Evolutionary conservation across 2,888 invertebrate species (phyloP).

Genomic region (Diloba caeruleocephala): DNA sequence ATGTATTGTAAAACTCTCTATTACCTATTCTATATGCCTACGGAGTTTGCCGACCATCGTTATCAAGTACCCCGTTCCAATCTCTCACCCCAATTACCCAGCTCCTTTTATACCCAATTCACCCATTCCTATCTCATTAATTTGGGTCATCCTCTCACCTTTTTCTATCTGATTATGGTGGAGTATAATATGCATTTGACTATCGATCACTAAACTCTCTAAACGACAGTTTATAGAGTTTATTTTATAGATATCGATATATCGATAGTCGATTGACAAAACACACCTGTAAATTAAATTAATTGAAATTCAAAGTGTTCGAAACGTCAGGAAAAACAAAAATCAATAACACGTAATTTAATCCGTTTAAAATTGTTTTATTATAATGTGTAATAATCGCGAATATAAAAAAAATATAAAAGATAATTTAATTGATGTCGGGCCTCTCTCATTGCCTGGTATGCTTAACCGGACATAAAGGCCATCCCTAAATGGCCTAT

Average conservation of each 20-base stretch:
- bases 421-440: no score
- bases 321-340: no score
- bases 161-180: slow-evolving; percentile 55
- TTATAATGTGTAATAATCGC: no score
- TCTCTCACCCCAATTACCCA: slow-evolving; percentile 55
- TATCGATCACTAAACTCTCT: slow-evolving; percentile 15
- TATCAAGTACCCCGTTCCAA: slow-evolving; percentile 49
- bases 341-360: no score
- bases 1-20: slow-evolving; percentile 19
- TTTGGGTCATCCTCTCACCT: slow-evolving; percentile 50
- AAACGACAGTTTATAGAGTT: slow-evolving; percentile 1
- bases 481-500: no score
- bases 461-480: no score
- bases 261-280: no score
- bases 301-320: no score
- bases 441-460: no score
- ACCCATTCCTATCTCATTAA: slow-evolving; percentile 56
- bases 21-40: slow-evolving; percentile 24
- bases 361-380: no score
- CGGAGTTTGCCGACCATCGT: slow-evolving; percentile 37
- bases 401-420: no score
- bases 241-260: not conserved
- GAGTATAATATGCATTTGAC: slow-evolving; percentile 40
- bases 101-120: slow-evolving; percentile 57
- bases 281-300: no score